A percentile compares a stretch with the other conserved stretches of the same genome.
Evolutionary conservation across 30 jellyfish, hydroid and myxozoan species (phyloP).

Genomic region (Phacellophora camtschatica): DNA sequence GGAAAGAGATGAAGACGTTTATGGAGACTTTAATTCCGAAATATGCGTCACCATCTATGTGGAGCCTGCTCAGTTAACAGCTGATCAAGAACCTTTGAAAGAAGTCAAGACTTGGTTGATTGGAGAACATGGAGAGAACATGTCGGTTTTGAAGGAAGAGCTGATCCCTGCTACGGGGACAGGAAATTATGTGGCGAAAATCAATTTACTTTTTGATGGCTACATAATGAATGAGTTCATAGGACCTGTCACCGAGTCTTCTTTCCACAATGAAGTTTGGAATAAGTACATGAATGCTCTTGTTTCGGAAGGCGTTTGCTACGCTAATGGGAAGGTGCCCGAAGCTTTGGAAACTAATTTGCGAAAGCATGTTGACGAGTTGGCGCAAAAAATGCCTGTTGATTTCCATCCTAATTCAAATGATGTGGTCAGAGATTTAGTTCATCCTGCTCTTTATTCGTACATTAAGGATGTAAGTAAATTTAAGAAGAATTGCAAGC

Average conservation of each 20-base stretch:
- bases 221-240: not conserved
- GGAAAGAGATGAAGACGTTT: slow-evolving; percentile 21
- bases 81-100: not conserved
- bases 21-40: slow-evolving; percentile 12
- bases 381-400: slow-evolving; percentile 58
- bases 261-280: slow-evolving; percentile 49
- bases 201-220: slow-evolving; percentile 21
- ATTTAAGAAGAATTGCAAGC: not conserved
- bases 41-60: slow-evolving; percentile 38
- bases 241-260: slow-evolving; percentile 48
- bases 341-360: slow-evolving; percentile 17
- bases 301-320: slow-evolving; percentile 75
- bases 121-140: not conserved
- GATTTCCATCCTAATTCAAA: slow-evolving; percentile 83
- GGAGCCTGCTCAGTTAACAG: slow-evolving; percentile 9
- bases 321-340: slow-evolving; percentile 47
- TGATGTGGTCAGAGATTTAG: slow-evolving; percentile 75
- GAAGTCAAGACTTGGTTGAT: slow-evolving; percentile 18
- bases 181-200: slow-evolving; percentile 23
- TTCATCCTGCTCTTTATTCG: slow-evolving; percentile 79
- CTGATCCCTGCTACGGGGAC: not conserved
- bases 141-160: slow-evolving; percentile 27
- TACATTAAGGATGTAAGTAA: slow-evolving; percentile 65
- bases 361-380: slow-evolving; percentile 39
- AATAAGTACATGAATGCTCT: slow-evolving; percentile 39